Evolutionary conservation across 2,888 invertebrate genomes (phyloP).

Genomic region (Pandemis heparana): DNA sequence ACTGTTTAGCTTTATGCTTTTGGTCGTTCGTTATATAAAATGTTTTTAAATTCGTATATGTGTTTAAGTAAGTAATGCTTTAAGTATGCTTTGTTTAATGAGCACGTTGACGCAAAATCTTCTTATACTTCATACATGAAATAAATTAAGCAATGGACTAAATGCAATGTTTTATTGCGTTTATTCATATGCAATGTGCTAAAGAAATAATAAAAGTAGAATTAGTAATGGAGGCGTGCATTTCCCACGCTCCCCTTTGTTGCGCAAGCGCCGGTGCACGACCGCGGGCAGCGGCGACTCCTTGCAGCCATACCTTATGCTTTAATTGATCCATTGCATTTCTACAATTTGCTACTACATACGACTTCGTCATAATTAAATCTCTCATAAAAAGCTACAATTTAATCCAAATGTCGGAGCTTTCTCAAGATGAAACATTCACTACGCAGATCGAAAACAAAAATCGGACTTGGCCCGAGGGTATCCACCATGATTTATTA

Average conservation of each 20-base stretch:
- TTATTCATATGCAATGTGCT: conserved; percentile 6
- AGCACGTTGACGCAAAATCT: background rate
- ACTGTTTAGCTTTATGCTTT: too few relatives aligned
- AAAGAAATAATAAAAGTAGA: conserved; percentile 26
- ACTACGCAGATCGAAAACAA: background rate
- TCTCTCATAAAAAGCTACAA: conserved; percentile 1
- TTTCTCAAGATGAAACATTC: conserved; percentile 25
- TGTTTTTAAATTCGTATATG: too few relatives aligned
- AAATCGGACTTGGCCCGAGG: background rate
- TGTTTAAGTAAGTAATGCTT: too few relatives aligned
- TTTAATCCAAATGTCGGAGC: conserved; percentile 19
- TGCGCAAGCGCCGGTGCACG: conserved; percentile 40
- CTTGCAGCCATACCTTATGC: background rate
- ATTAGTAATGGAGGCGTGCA: conserved; percentile 35
- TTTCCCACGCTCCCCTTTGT: conserved; percentile 43
- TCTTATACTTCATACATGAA: background rate
- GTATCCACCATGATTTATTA: background rate
- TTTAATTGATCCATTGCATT: conserved; percentile 16
- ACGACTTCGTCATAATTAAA: conserved; percentile 8
- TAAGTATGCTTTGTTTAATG: too few relatives aligned
- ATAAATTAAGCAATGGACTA: background rate
- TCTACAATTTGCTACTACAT: conserved; percentile 1
- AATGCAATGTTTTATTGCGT: conserved; percentile 30
- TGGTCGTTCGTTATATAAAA: too few relatives aligned
- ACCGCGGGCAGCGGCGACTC: conserved; percentile 21